Conservation (phyloP, 2,888 invertebrate species). For the Synergus gifuensis region DNA sequence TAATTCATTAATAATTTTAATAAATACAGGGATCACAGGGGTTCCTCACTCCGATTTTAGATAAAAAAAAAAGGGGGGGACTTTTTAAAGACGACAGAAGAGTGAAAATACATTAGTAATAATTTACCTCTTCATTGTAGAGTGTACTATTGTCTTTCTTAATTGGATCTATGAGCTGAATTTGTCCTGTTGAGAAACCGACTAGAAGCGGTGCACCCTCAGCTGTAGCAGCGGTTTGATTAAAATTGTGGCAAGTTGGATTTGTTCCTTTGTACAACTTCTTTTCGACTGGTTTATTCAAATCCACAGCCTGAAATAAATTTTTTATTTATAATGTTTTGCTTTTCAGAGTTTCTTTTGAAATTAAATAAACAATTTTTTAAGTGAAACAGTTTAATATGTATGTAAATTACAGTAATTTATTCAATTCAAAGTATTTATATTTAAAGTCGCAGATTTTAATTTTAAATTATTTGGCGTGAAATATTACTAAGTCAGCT, state of each 20-base stretch:
- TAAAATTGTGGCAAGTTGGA: conserved; percentile 99
- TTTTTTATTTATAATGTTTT: neutral
- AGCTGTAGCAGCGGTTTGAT: conserved; percentile 88
- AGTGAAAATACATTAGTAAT: neutral
- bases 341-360: no score
- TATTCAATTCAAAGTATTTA: no score
- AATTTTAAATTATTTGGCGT: no score
- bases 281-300: conserved; percentile 98
- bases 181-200: conserved; percentile 99
- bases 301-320: conserved; percentile 89
- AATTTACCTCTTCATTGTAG: conserved; percentile 94
- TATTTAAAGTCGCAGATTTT: no score
- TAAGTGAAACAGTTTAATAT: no score
- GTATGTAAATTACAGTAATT: no score
- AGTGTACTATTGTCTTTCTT: conserved; percentile 97
- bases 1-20: neutral
- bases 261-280: conserved; percentile 99
- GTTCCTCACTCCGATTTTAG: no score
- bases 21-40: neutral
- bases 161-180: conserved; percentile 97
- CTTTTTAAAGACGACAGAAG: no score
- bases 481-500: no score
- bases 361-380: no score
- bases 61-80: no score
- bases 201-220: conserved; percentile 95